These are phyloP conservation scores for Lota lota DNA, from an alignment of 2,113 vertebrate genomes.

Conservation along the genomic window DNA sequence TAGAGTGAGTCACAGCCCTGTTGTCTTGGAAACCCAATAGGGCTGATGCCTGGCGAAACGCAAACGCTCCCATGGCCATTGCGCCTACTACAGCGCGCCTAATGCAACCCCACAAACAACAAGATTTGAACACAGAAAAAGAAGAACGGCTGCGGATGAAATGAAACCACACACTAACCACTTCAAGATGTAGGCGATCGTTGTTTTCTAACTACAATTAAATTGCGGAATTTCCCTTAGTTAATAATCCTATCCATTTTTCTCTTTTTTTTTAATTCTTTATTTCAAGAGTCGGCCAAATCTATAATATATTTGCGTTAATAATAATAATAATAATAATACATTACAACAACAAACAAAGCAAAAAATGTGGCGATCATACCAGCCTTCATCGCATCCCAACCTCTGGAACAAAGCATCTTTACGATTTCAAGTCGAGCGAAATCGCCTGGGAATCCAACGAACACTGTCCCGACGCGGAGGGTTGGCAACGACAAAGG, in stretches of 20 bases:
- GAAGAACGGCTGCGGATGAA: neutral
- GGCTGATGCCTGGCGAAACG: conserved; percentile 30
- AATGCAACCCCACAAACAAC: neutral
- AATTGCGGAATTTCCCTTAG: too few species aligned
- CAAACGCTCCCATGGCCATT: conserved; percentile 22
- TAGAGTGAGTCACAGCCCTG: conserved; percentile 66
- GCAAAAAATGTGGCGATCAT: neutral
- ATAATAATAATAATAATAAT: neutral
- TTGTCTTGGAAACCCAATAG: conserved; percentile 71
- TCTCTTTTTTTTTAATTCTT: too few species aligned
- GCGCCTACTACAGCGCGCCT: too few species aligned
- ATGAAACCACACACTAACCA: neutral
- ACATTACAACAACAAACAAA: neutral
- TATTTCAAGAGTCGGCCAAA: too few species aligned
- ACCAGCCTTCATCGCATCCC: too few species aligned
- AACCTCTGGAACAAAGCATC: too few species aligned
- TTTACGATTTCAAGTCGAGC: too few species aligned
- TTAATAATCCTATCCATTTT: too few species aligned
- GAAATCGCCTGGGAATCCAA: too few species aligned
- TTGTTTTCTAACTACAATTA: too few species aligned
- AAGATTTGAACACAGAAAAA: neutral
- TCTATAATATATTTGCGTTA: neutral
- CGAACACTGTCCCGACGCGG: too few species aligned
- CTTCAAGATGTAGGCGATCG: neutral
- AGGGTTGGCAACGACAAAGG: too few species aligned